phyloP scores from a whole-genome alignment of 37 sponge, comb jelly and placozoan genomes.

The Cliona cf. orientalis region DNA sequence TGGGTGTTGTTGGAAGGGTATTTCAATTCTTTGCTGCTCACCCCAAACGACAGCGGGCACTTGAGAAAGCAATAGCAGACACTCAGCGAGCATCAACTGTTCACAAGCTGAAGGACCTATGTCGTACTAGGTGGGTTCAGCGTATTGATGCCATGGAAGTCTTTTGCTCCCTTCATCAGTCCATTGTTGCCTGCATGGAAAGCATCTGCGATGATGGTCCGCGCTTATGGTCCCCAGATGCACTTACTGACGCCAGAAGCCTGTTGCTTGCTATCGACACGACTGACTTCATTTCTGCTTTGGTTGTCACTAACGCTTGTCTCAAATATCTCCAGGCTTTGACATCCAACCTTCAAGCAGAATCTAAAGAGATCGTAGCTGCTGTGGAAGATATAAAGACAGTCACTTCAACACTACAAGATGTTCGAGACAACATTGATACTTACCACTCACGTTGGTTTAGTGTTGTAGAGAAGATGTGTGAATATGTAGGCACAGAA shows the following conservation, averaged over 20 bases:
- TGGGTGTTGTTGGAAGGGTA: conserved; percentile 17
- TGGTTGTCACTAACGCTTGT: conserved; percentile 40
- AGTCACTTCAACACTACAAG: conserved; percentile 34
- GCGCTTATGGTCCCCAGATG: conserved; percentile 17
- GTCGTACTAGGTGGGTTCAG: conserved; percentile 70
- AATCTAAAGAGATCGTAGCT: conserved; percentile 28
- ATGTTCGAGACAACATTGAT: conserved; percentile 32
- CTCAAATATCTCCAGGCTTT: conserved; percentile 50
- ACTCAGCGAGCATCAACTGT: conserved; percentile 2
- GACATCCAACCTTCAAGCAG: conserved; percentile 28
- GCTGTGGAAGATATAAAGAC: conserved; percentile 38
- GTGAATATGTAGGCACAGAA: conserved; percentile 22
- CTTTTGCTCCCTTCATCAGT: conserved; percentile 7
- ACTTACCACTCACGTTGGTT: conserved; percentile 48
- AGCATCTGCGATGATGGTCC: conserved; percentile 33
- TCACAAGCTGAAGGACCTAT: conserved; percentile 57
- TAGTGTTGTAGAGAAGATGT: conserved; percentile 23
- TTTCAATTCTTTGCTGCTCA: conserved; percentile 16
- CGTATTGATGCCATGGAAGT: conserved; percentile 35
- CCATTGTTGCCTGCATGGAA: conserved; percentile 55
- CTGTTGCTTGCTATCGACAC: conserved; percentile 24
- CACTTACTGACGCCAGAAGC: conserved; percentile 50
- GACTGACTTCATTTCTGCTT: conserved; percentile 38
- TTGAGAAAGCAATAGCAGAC: conserved; percentile 2
- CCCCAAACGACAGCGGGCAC: conserved; percentile 35